These are phyloP conservation scores for Tragopan temminckii DNA, from an alignment of 2,797 vertebrate genomes.

Conservation along the genomic window DNA sequence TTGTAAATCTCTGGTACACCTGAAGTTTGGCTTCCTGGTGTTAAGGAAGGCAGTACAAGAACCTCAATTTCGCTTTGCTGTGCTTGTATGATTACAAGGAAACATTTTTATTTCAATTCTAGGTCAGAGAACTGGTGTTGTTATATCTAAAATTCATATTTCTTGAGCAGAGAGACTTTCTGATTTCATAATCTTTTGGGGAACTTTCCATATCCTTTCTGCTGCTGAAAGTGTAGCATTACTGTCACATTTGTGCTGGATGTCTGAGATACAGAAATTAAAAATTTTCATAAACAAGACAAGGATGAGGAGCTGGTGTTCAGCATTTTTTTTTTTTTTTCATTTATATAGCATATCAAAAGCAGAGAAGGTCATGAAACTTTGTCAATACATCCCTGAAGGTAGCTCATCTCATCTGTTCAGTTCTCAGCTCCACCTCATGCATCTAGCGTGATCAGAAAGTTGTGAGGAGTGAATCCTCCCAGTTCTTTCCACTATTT, in stretches of 20 bases:
- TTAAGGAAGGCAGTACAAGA: neutral
- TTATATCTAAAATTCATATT: neutral
- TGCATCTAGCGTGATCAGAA: neutral
- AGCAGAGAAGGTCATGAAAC: neutral
- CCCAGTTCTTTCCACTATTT: neutral
- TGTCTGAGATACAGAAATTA: neutral
- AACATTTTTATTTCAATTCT: neutral
- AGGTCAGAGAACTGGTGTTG: neutral
- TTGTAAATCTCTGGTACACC: constrained; percentile 20
- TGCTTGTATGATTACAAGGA: neutral
- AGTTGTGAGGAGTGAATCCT: neutral
- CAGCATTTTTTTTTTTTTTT: neutral
- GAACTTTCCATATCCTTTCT: neutral
- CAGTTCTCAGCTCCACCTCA: neutral
- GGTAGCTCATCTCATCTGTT: neutral
- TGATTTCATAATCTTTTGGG: neutral
- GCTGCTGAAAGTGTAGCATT: neutral
- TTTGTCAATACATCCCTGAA: rapidly evolving
- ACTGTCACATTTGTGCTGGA: neutral
- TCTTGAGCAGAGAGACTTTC: neutral
- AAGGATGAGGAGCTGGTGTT: neutral
- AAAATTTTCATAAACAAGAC: neutral
- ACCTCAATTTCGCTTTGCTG: neutral
- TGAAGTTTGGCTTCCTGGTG: neutral
- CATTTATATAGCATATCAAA: neutral